These are phyloP conservation scores for Apteryx mantelli DNA, from an alignment of 2,113 vertebrate genomes.

Conservation along the genomic window DNA sequence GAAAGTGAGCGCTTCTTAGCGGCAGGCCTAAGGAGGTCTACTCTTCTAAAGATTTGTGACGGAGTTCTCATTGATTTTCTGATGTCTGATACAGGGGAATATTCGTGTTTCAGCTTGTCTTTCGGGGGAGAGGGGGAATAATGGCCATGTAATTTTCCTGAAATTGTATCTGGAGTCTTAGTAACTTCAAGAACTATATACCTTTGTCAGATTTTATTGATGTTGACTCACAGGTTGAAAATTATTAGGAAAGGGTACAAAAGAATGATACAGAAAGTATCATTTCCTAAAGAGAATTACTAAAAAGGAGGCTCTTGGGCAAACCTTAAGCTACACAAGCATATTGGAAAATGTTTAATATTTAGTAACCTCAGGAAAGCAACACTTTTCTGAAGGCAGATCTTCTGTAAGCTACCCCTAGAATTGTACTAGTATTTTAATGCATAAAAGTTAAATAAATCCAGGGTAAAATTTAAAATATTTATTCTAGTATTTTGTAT, in stretches of 20 bases:
- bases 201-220: background rate
- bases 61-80: background rate
- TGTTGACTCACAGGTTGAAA: too few species aligned
- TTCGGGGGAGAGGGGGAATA: background rate
- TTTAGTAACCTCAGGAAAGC: background rate
- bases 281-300: too few species aligned
- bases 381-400: background rate
- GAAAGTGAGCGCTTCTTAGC: conserved; percentile 44
- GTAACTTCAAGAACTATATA: background rate
- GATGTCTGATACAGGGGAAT: background rate
- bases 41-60: background rate
- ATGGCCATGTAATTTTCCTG: background rate
- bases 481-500: background rate
- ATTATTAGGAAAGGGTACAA: too few species aligned
- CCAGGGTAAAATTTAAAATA: background rate
- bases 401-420: too few species aligned
- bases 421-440: too few species aligned
- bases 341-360: background rate
- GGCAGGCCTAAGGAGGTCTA: conserved; percentile 23
- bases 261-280: too few species aligned
- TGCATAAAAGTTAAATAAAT: too few species aligned
- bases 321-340: background rate
- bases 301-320: background rate
- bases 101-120: conserved; percentile 37
- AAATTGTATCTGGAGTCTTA: background rate